Conservation (phyloP, 2,888 invertebrate species). For the Dryococelus australis region DNA sequence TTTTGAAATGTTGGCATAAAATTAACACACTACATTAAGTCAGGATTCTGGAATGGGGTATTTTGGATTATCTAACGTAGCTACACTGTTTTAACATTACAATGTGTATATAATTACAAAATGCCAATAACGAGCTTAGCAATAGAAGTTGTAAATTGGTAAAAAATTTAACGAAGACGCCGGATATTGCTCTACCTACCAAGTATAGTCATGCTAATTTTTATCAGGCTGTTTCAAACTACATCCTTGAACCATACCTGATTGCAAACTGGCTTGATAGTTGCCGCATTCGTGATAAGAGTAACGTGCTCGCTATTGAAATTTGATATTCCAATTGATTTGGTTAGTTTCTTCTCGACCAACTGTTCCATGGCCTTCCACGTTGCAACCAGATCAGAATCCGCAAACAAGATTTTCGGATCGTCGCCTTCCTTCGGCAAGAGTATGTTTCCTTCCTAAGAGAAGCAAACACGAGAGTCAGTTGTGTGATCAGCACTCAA, state of each 20-base stretch:
- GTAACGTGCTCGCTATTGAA: slow-evolving; percentile 79
- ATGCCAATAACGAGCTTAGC: too few relatives aligned
- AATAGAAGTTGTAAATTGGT: too few relatives aligned
- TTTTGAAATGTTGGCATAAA: too few relatives aligned
- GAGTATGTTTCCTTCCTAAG: slow-evolving; percentile 68
- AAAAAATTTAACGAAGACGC: too few relatives aligned
- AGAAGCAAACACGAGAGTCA: not conserved
- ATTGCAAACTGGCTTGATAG: slow-evolving; percentile 70
- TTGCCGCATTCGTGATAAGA: slow-evolving; percentile 67
- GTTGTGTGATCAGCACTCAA: too few relatives aligned
- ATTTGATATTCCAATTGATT: slow-evolving; percentile 82
- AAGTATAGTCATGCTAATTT: too few relatives aligned
- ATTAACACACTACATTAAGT: too few relatives aligned
- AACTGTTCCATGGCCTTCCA: slow-evolving; percentile 78
- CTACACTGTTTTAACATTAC: too few relatives aligned
- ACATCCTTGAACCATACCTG: slow-evolving; percentile 61
- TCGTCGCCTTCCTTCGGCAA: slow-evolving; percentile 70
- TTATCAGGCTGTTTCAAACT: not conserved
- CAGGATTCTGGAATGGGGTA: too few relatives aligned
- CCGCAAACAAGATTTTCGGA: slow-evolving; percentile 65
- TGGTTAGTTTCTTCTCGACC: slow-evolving; percentile 71
- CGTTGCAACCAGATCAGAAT: slow-evolving; percentile 76
- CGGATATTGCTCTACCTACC: too few relatives aligned
- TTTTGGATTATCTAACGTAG: too few relatives aligned
- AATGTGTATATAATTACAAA: too few relatives aligned